Percentiles rank a stretch among this genome's conserved stretches.
Evolutionary conservation across 1,140 invertebrate species (phyloP).

Genomic region (Delia radicum): DNA sequence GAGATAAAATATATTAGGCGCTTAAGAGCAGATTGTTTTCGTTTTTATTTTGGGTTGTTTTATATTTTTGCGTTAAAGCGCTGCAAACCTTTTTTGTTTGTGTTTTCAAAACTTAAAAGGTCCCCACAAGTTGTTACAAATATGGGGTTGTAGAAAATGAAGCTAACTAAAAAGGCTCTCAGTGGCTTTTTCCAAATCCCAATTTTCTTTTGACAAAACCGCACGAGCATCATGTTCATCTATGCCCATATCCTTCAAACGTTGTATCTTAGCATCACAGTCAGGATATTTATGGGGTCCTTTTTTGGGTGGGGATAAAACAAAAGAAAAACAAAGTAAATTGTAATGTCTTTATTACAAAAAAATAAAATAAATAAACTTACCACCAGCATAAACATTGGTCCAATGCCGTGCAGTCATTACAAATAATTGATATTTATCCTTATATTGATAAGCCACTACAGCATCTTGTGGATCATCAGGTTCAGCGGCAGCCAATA

Average conservation of each 20-base stretch:
- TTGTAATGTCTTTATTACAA: neutral
- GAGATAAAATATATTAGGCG: neutral
- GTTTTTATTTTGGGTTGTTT: neutral
- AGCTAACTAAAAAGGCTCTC: slow-evolving; percentile 86
- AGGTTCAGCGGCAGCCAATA: slow-evolving; percentile 90
- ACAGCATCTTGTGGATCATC: slow-evolving; percentile 96
- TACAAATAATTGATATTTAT: slow-evolving; percentile 80
- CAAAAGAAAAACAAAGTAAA: slow-evolving; percentile 20
- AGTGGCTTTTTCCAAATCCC: slow-evolving; percentile 85
- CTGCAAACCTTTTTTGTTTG: neutral
- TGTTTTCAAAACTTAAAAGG: neutral
- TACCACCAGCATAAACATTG: slow-evolving; percentile 86
- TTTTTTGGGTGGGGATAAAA: slow-evolving; percentile 42
- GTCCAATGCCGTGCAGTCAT: slow-evolving; percentile 95
- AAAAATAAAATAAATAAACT: slow-evolving; percentile 26
- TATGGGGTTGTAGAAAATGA: slow-evolving; percentile 22
- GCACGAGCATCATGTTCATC: slow-evolving; percentile 79
- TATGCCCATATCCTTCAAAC: slow-evolving; percentile 85
- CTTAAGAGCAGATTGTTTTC: neutral
- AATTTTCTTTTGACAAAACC: slow-evolving; percentile 84
- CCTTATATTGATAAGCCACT: slow-evolving; percentile 95
- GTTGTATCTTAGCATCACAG: slow-evolving; percentile 79
- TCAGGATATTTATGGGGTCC: slow-evolving; percentile 72
- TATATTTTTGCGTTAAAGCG: neutral
- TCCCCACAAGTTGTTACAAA: neutral